phyloP scores from a whole-genome alignment of 1,140 invertebrate genomes.

The Notospermus geniculatus region DNA sequence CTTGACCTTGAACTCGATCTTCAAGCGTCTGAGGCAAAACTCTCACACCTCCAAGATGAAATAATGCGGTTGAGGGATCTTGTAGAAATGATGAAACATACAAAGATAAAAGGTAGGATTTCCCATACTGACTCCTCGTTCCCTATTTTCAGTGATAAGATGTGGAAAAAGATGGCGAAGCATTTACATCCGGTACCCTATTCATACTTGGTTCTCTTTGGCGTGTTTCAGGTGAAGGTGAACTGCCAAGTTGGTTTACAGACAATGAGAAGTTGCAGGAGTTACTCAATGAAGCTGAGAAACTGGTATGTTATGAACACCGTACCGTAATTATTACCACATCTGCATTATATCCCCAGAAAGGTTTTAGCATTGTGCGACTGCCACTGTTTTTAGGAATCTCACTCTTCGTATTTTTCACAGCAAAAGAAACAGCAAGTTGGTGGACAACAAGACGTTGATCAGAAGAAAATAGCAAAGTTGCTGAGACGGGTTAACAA shows the following conservation, averaged over 20 bases:
- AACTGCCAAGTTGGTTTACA: conserved; percentile 77
- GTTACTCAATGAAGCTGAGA: conserved; percentile 61
- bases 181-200: too few species aligned
- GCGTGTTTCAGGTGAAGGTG: conserved; percentile 64
- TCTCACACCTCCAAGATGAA: conserved; percentile 80
- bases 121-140: too few species aligned
- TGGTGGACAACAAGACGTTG: not conserved
- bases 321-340: too few species aligned
- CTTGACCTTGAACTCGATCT: conserved; percentile 89
- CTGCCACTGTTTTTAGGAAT: not conserved
- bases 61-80: conserved; percentile 75
- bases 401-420: not conserved
- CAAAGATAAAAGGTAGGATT: conserved; percentile 43
- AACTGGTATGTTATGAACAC: conserved; percentile 31
- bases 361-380: not conserved
- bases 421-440: conserved; percentile 1
- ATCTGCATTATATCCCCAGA: not conserved
- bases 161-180: too few species aligned
- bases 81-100: conserved; percentile 61
- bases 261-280: conserved; percentile 83
- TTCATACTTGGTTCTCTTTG: too few species aligned
- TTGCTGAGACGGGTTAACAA: conserved; percentile 42
- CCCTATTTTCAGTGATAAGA: too few species aligned
- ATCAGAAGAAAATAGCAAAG: not conserved
- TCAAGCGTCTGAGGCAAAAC: conserved; percentile 77